These are phyloP conservation scores for Streblospio benedicti DNA, from an alignment of 1,140 invertebrate species.

Conservation along the genomic window DNA sequence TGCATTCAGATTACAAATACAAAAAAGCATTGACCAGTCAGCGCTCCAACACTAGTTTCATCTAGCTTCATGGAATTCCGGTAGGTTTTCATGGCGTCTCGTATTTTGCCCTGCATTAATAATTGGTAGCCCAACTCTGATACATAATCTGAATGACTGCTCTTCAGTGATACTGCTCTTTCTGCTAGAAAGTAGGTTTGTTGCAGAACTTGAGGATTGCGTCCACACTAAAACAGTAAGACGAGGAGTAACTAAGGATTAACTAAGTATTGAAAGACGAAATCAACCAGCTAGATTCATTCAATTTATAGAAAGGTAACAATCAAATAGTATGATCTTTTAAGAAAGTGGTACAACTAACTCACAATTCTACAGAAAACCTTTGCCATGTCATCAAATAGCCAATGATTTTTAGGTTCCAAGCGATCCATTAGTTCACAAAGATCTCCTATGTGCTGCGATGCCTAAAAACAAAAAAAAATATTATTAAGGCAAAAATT, in stretches of 20 bases:
- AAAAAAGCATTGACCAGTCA: constrained; percentile 55
- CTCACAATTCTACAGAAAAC: constrained; percentile 64
- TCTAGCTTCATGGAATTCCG: constrained; percentile 72
- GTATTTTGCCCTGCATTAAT: constrained; percentile 60
- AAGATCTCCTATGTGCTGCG: constrained; percentile 53
- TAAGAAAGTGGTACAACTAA: too few species aligned
- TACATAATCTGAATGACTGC: constrained; percentile 61
- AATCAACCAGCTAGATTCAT: too few species aligned
- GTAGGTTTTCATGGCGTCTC: constrained; percentile 71
- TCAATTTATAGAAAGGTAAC: too few species aligned
- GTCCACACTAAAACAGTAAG: constrained; percentile 59
- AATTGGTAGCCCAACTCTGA: constrained; percentile 73
- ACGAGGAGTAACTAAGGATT: too few species aligned
- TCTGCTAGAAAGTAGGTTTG: constrained; percentile 67
- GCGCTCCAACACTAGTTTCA: constrained; percentile 66
- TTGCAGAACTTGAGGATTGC: constrained; percentile 60
- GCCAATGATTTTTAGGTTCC: constrained; percentile 65
- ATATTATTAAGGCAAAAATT: neutral
- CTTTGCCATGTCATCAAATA: constrained; percentile 63
- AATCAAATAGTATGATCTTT: too few species aligned
- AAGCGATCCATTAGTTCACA: constrained; percentile 58
- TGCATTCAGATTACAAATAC: too few species aligned
- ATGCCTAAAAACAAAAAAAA: neutral
- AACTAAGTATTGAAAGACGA: too few species aligned
- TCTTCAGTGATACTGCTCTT: constrained; percentile 63